phyloP scores from a whole-genome alignment of 2,113 vertebrate species.

The Trematocara unimaculatum region DNA sequence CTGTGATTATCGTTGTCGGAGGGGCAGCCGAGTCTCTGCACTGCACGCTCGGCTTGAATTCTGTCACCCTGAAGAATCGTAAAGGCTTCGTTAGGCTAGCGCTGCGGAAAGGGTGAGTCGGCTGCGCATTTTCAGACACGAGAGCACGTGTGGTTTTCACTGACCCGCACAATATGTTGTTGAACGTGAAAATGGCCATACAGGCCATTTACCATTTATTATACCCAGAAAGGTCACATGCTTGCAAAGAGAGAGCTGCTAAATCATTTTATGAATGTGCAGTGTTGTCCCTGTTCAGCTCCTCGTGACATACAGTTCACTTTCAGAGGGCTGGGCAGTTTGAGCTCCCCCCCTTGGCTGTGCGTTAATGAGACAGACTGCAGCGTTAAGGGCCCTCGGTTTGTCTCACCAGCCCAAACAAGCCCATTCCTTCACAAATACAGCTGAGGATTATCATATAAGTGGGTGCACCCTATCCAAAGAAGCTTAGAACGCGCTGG shows the following conservation, averaged over 20 bases:
- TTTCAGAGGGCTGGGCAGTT: not conserved
- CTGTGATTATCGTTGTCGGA: constrained; percentile 89
- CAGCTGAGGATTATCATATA: constrained; percentile 15
- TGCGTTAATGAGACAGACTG: not conserved
- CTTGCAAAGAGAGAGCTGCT: not conserved
- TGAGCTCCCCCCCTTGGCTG: not conserved
- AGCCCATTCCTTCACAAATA: not conserved
- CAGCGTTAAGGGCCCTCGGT: not conserved
- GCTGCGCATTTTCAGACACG: not conserved
- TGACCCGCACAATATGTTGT: not conserved
- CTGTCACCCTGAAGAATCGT: constrained; percentile 82
- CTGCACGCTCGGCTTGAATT: constrained; percentile 82
- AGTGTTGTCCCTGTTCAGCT: not conserved
- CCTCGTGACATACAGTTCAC: not conserved
- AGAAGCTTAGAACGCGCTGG: constrained; percentile 28
- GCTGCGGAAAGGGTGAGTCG: constrained; percentile 83
- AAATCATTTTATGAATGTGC: constrained; percentile 6
- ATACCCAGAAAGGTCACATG: not conserved
- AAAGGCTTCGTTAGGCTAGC: constrained; percentile 94
- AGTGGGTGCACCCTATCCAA: not conserved
- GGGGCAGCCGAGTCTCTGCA: constrained; percentile 93
- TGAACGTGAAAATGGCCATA: not conserved
- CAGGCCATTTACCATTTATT: not conserved
- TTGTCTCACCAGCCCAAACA: not conserved
- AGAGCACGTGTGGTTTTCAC: not conserved